Percentiles rank a stretch among this genome's conserved stretches.
phyloP scores from a whole-genome alignment of 2,888 invertebrate genomes.

The Tetanocera ferruginea region DNA sequence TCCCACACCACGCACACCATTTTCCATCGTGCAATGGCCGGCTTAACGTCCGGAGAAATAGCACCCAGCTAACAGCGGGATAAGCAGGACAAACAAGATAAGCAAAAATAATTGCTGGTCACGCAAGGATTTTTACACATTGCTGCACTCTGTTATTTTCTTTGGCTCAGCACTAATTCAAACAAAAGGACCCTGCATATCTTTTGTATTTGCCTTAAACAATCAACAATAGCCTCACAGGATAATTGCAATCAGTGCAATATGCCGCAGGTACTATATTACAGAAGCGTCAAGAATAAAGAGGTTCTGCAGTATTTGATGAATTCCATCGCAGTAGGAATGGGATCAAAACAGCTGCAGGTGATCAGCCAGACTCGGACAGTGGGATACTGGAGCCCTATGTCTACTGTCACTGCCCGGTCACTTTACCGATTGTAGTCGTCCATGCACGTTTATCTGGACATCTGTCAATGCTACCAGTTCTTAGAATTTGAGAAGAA shows the following conservation, averaged over 20 bases:
- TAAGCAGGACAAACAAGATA: constrained; percentile 11
- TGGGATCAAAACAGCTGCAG: background rate
- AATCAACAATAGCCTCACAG: background rate
- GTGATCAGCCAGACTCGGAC: background rate
- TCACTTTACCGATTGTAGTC: background rate
- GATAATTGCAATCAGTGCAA: background rate
- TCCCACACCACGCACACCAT: background rate
- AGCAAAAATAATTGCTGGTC: constrained; percentile 15
- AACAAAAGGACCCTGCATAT: constrained; percentile 3
- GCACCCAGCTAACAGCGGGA: background rate
- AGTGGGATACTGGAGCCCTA: background rate
- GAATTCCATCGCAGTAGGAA: background rate
- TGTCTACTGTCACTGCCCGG: background rate
- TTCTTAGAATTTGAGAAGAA: background rate
- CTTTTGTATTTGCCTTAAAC: background rate
- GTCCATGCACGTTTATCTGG: background rate
- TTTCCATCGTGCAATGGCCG: background rate
- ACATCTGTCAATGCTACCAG: background rate
- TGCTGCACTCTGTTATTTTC: background rate
- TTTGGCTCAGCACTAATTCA: background rate
- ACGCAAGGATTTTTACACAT: constrained; percentile 14
- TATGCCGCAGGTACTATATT: background rate
- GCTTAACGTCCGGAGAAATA: background rate
- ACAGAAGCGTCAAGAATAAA: constrained; percentile 4
- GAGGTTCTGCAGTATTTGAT: background rate